These are phyloP conservation scores for Lepidonotus clava DNA, from an alignment of 2,888 invertebrate species.

Conservation along the genomic window DNA sequence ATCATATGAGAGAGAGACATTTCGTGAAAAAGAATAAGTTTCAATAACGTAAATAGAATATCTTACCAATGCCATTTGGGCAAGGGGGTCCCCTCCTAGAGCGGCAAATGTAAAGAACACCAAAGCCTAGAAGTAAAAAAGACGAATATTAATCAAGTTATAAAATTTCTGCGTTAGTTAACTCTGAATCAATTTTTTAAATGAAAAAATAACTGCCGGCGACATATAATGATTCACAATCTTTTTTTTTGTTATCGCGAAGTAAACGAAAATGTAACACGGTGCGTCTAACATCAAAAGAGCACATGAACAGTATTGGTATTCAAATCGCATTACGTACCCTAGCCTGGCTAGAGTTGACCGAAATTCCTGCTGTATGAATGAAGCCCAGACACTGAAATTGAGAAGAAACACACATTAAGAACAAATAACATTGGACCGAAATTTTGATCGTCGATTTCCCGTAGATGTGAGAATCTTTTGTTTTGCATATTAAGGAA, in stretches of 20 bases:
- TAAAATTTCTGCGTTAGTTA: too few relatives aligned
- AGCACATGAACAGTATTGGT: background rate
- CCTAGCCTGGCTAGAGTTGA: constrained; percentile 91
- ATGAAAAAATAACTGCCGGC: too few relatives aligned
- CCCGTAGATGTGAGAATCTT: too few relatives aligned
- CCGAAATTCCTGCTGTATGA: constrained; percentile 91
- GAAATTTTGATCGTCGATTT: background rate
- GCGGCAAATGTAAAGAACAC: constrained; percentile 96
- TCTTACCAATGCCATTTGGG: constrained; percentile 94
- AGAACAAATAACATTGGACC: background rate
- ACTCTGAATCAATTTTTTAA: too few relatives aligned
- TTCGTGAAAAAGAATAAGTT: too few relatives aligned
- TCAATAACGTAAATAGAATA: too few relatives aligned
- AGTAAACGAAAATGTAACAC: too few relatives aligned
- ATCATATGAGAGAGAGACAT: too few relatives aligned
- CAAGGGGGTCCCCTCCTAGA: constrained; percentile 93
- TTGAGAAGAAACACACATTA: background rate
- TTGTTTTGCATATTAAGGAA: too few relatives aligned
- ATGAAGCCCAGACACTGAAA: constrained; percentile 91
- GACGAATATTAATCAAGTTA: too few relatives aligned
- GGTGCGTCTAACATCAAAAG: background rate
- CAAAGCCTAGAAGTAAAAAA: constrained; percentile 83
- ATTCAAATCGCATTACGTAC: constrained; percentile 63
- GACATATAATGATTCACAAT: too few relatives aligned
- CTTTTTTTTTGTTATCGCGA: too few relatives aligned